Conservation (phyloP, 2,888 invertebrate species). For the Cyaniris semiargus region DNA sequence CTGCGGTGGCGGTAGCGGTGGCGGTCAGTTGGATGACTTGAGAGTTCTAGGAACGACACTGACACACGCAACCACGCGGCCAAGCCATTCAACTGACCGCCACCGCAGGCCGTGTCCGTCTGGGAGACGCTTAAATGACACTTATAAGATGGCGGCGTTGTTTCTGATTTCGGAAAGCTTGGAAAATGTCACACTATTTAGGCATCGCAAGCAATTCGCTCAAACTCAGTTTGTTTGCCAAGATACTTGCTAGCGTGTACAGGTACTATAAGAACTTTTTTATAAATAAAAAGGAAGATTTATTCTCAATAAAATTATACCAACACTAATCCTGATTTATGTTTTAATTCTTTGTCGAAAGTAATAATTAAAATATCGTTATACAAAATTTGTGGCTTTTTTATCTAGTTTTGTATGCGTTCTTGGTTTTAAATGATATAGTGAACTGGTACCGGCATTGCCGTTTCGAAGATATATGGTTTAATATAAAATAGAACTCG, state of each 20-base stretch:
- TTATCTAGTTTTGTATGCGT: background rate
- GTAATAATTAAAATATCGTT: slow-evolving; percentile 2
- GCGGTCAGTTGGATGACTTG: too few species aligned
- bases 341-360: slow-evolving; percentile 7
- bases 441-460: background rate
- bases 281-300: background rate
- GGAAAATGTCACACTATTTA: too few species aligned
- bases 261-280: background rate
- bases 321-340: background rate
- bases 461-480: slow-evolving; percentile 10
- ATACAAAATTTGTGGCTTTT: slow-evolving; percentile 16
- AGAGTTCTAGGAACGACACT: too few species aligned
- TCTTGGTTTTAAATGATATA: background rate
- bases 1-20: too few species aligned
- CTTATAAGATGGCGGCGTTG: too few species aligned
- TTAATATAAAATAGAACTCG: slow-evolving; percentile 11
- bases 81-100: too few species aligned
- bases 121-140: too few species aligned
- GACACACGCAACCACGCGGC: too few species aligned
- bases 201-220: too few species aligned
- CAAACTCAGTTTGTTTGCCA: background rate
- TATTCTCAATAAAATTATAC: background rate
- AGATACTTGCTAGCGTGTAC: background rate
- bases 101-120: too few species aligned
- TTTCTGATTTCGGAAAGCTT: too few species aligned